Evolutionary conservation across 1,140 invertebrate species (phyloP), one percentile per base, ranked within the genome.

Genomic region (Antheraea mylitta): DNA sequence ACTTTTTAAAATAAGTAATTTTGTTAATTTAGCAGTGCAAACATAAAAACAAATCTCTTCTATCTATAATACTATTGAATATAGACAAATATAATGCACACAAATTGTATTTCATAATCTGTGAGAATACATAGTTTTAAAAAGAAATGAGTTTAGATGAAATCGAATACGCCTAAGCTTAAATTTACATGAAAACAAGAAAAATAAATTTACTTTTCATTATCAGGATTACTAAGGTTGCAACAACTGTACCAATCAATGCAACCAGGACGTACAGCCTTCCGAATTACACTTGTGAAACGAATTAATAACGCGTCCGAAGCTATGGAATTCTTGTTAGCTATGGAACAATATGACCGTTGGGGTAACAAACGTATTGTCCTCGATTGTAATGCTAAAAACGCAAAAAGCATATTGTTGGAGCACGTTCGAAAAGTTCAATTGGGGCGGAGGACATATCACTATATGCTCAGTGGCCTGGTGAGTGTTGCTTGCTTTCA

Each of bases 381-480:
- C 0, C 94, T 98, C 30, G 97, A 98, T 88, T 98, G 97, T 83
- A 95, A 96, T 30, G 96, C 97, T 6, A 95, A 96, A 80, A 97
- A 97, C 94, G 97, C 97, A 11, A 98, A 98, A 87, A 96, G 96
- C 81, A 97, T 98, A 76, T 95, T 98, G 18, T 95, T 98, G 48
- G 96, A 95, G 67, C 97, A 98, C 88, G 97, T 98, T 4, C 94
- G 96, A 72, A 96, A 98, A 86, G 95, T 98, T 42, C 94, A 96
- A 48, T 93, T 98, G 67, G 97, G 97, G 22, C 95, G 97, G 81
- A 92, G 97, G 75, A 98, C 97, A 65, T 99, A 98, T 92, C 98
- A 99, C 85, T 99, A 98, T 91, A 94, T 98, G 63, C 94, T 98
- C 9, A 97, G 96, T 82, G 97, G 97, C 81, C 92, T 98, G 94